Base-by-base conservation (phyloP, 1,140 invertebrate genomes). In the Pachypsylla venusta region DNA sequence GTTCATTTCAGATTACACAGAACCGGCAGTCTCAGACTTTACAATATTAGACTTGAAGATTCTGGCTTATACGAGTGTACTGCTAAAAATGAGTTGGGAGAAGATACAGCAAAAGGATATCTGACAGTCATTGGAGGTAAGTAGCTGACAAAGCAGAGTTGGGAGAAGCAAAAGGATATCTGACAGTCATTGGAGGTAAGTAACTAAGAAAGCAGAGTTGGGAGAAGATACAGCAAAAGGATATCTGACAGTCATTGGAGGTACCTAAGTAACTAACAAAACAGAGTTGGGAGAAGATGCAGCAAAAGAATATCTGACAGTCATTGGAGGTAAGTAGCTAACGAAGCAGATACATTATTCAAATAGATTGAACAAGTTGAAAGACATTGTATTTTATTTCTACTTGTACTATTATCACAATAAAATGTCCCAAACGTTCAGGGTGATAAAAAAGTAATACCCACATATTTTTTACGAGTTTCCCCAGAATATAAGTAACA, bases 1-100 rank as follows among this genome's bases (percentile, higher is more conserved):
- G 30, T 56, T 58, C n/a, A 35, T 22, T 56, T 59, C 58, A 70
- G 69, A 60, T 58, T 70, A 19, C 66, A 64, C 5, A 69, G 78
- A 25, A 78, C 78, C 35, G 89, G 88, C 20, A 87, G 83, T 69
- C 74, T 95, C 53, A 82, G 84, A 63, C 81, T 95, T 53, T 82
- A 81, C 62, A 87, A 88, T 65, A 75, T 92, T 1, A 79, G 79
- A 1, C 64, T 77, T 19, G 70, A 74, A 24, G 89, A 93, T 67
- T 78, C 80, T 53, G 93, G 92, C n/a, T 77, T 81, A 14, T 96
- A 96, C 71, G 87, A 93, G 72, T 96, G 93, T 67, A 79, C 81
- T 4, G 85, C 89, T 0, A 77, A 81, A 42, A 95, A 95, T 70
- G 78, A 81, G 58, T 78, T 84, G 66, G 91, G 90, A 1, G 75